Evolutionary conservation across 92 coral and sea anemone genomes (phyloP), one percentile per base, ranked within the genome.

Genomic region (Porites rus): DNA sequence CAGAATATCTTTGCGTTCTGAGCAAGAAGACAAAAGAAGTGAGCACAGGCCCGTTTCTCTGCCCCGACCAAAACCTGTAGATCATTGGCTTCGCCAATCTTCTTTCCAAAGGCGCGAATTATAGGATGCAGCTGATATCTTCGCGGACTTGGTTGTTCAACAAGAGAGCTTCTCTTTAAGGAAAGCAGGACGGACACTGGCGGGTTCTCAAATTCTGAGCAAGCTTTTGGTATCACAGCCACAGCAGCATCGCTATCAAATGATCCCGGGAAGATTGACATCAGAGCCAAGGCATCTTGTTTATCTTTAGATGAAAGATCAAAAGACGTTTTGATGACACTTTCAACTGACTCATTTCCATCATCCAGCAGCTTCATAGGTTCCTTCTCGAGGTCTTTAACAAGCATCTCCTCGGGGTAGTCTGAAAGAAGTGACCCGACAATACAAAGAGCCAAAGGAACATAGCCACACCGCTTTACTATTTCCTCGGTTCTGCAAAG

Each of bases 401-500:
- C 75, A 25, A 84, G 31, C 59, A 53, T 79, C 12, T 66, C 76
- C 73, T 74, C 75, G 13, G 21, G 70, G 82, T 74, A 68, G 68
- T 80, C 90, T 7, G 86, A 72, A 21, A 92, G 54, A 62, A 79
- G 74, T 3, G 90, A 80, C 8, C 93, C 88, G 16, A 88, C 83
- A 31, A 92, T 74, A 74, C 92, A 85, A 53, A 92, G 82, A 2
- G 87, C 90, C 31, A 92, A 86, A 54, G 92, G 94, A 6, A 74
- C 87, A 64, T 25, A 25, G 21, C 87, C 92, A 80, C 94, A 92
- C 2, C 88, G 83, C 1, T 80, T 28, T 7, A 85, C 90, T 53
- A 92, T 25, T 13, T 13, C 38, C 7, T 60, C 43, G 11, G 62
- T 46, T 51, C 73, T 66, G 58, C 65, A 72, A 74, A 83, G 85